phyloP scores from a whole-genome alignment of 2,113 vertebrate genomes.

The Electrona antarctica region DNA sequence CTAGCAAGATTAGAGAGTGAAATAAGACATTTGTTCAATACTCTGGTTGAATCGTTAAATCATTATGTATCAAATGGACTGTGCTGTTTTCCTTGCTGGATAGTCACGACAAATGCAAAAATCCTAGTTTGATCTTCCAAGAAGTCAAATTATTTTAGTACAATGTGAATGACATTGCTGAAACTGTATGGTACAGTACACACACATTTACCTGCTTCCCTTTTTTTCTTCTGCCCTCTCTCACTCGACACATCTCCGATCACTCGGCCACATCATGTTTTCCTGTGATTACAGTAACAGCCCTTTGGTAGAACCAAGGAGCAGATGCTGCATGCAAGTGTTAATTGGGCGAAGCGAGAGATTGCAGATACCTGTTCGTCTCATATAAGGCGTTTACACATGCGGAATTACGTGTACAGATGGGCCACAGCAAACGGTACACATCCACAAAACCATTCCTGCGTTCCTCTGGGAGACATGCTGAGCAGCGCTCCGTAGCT shows the following conservation, averaged over 20 bases:
- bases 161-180: too few species aligned
- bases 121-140: too few species aligned
- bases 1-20: too few species aligned
- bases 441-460: slow-evolving; percentile 27
- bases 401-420: slow-evolving; percentile 65
- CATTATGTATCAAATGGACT: too few species aligned
- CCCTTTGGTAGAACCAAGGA: slow-evolving; percentile 58
- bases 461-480: slow-evolving; percentile 49
- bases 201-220: background rate
- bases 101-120: too few species aligned
- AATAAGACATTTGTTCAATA: too few species aligned
- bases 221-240: slow-evolving; percentile 21
- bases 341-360: slow-evolving; percentile 79
- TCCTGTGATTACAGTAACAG: slow-evolving; percentile 64
- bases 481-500: slow-evolving; percentile 10
- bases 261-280: slow-evolving; percentile 61
- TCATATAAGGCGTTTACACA: slow-evolving; percentile 69
- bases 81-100: too few species aligned
- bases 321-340: slow-evolving; percentile 77
- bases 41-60: too few species aligned
- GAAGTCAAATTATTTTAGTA: too few species aligned
- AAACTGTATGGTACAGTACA: too few species aligned
- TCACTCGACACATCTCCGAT: slow-evolving; percentile 39
- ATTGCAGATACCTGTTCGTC: slow-evolving; percentile 74
- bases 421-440: slow-evolving; percentile 54